Base-by-base conservation (phyloP, 2,888 invertebrate species). In the Eupeodes luniger region DNA sequence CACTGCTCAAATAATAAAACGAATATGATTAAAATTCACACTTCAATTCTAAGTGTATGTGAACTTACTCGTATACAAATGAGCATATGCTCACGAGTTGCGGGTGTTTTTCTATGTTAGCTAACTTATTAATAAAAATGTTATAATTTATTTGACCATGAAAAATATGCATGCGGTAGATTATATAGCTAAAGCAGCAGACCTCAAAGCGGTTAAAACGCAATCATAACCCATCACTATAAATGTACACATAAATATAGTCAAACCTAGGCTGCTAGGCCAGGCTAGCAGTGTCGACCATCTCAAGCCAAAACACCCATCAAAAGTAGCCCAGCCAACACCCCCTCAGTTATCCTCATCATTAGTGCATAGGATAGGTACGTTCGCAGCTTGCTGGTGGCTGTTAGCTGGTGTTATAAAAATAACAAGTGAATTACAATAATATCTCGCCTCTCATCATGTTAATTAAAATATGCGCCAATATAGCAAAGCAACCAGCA, bases 401-500 rank as follows among this genome's bases (percentile, higher is more conserved):
- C 40, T 5, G 7, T 0, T 10, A 2, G 34, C 4, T 4, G 47
- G 75, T 53, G 53, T 57, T 69, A 53, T 74, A 84, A 78, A 81
- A 84, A 74, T 69, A 78, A 64, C 88, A 88, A 88, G 64, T 78
- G 81, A 85, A 88, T 88, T 81, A 88, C 81, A 88, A 88, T 88
- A 85, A 82, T 86, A 86, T 81, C 81, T 70, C 72, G 72, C 64
- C 75, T 53, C 81, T 75, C 78, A 75, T 88, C 84, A 88, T 81
- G 88, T 88, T 85, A 88, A 88, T 88, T 88, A 88, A 88, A 81
- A 88, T 84, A 88, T 88, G 88, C 87, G 87, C 87, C 84, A 88
- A 75, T 69, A 27, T 27, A 27, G 27, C 27, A 27, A 27, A 84
- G 27, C 57, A 59, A 66, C n/a, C 70, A 81, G 16, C 72, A 57